Percentiles rank a stretch among this genome's conserved stretches.
Conservation (phyloP, 1,140 invertebrate species). For the Chironomus tepperi region DNA sequence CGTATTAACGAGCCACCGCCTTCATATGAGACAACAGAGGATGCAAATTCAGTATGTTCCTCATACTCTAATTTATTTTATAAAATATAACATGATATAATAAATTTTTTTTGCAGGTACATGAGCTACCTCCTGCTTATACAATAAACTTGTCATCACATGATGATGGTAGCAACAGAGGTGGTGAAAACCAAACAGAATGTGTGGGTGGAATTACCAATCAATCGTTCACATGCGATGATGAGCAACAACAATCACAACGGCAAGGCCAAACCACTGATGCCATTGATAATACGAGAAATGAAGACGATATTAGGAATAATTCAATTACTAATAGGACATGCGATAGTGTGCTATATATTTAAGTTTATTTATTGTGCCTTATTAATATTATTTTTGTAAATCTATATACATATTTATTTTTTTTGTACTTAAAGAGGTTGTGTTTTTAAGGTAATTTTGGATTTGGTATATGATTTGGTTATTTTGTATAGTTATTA, state of each 20-base stretch:
- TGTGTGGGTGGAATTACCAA: neutral
- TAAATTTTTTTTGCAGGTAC: neutral
- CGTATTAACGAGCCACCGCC: neutral
- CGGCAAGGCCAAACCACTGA: neutral
- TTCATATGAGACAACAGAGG: neutral
- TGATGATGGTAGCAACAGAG: neutral
- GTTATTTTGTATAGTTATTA: no score
- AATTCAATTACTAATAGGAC: neutral
- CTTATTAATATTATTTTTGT: no score
- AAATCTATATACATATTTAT: no score
- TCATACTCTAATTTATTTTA: neutral
- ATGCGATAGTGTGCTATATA: neutral
- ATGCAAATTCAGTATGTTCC: neutral
- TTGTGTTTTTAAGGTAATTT: no score
- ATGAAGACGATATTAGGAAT: no score
- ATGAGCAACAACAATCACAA: neutral
- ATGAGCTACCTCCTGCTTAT: slow-evolving; percentile 2
- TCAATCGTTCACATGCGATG: slow-evolving; percentile 12
- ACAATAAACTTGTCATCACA: slow-evolving; percentile 17
- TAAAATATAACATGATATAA: neutral
- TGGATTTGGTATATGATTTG: no score
- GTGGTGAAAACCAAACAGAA: neutral
- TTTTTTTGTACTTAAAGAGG: no score
- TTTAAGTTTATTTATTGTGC: neutral
- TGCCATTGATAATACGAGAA: neutral